Conservation (phyloP, 2,113 vertebrate species). For the Platichthys stellatus region DNA sequence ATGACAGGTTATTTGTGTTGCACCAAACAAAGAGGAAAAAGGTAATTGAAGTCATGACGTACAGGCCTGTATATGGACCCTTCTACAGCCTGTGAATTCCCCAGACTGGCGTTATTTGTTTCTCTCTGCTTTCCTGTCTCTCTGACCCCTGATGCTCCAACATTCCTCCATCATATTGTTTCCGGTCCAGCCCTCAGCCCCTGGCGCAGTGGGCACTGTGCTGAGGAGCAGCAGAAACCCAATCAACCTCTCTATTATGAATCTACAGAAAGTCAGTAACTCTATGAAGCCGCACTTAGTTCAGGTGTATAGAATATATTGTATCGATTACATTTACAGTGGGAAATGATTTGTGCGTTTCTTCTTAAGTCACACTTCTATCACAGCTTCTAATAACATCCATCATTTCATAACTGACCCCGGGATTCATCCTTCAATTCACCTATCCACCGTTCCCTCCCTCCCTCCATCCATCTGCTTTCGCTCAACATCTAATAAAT, state of each 20-base stretch:
- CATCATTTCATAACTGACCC: background rate
- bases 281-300: background rate
- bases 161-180: constrained; percentile 67
- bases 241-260: background rate
- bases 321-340: background rate
- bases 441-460: background rate
- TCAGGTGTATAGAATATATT: background rate
- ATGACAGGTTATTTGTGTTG: constrained; percentile 20
- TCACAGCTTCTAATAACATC: constrained; percentile 19
- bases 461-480: background rate
- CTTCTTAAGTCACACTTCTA: background rate
- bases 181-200: constrained; percentile 48
- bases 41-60: constrained; percentile 4
- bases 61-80: background rate
- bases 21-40: constrained; percentile 23
- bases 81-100: constrained; percentile 7
- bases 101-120: constrained; percentile 10
- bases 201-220: background rate
- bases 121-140: constrained; percentile 51
- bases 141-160: constrained; percentile 32
- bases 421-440: constrained; percentile 28
- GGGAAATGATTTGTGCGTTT: background rate
- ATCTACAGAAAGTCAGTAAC: constrained; percentile 4
- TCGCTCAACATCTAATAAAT: constrained; percentile 26
- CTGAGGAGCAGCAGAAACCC: constrained; percentile 1